A percentile compares a stretch with the other conserved stretches of the same genome.
Evolutionary conservation across 2,888 invertebrate species (phyloP).

Genomic region (Hirudinaria manillensis): DNA sequence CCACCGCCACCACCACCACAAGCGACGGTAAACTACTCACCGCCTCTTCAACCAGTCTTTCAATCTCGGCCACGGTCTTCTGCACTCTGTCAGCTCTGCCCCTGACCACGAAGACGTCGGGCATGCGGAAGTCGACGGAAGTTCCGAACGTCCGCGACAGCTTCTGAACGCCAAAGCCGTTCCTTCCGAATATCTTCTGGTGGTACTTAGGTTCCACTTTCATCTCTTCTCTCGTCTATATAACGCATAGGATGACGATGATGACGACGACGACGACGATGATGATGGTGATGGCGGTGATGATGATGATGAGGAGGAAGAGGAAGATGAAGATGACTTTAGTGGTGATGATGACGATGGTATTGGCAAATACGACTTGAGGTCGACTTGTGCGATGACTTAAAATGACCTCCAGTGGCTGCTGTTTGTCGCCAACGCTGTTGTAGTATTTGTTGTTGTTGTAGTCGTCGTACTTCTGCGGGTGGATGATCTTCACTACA

Average conservation of each 20-base stretch:
- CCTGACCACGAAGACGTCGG: neutral
- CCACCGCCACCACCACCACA: too few relatives aligned
- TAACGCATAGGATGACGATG: neutral
- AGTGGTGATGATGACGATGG: slow-evolving; percentile 20
- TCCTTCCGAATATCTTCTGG: slow-evolving; percentile 8
- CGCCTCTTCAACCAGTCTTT: neutral
- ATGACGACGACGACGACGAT: slow-evolving; percentile 12
- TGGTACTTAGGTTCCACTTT: neutral
- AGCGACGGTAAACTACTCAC: neutral
- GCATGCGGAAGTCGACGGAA: neutral
- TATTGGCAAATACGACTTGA: neutral
- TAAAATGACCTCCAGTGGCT: too few relatives aligned
- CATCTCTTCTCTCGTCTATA: neutral
- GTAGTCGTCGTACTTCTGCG: neutral
- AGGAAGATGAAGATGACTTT: slow-evolving; percentile 13
- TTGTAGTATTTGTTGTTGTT: neutral
- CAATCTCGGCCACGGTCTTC: neutral
- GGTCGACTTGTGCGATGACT: too few relatives aligned
- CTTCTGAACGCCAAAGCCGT: slow-evolving; percentile 15
- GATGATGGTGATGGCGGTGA: slow-evolving; percentile 21
- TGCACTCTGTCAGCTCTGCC: neutral
- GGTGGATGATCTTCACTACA: too few relatives aligned
- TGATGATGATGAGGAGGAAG: slow-evolving; percentile 15
- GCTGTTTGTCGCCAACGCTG: neutral
- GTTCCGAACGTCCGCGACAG: neutral